phyloP scores from a whole-genome alignment of 2,113 vertebrate species.

The Seriola aureovittata region DNA sequence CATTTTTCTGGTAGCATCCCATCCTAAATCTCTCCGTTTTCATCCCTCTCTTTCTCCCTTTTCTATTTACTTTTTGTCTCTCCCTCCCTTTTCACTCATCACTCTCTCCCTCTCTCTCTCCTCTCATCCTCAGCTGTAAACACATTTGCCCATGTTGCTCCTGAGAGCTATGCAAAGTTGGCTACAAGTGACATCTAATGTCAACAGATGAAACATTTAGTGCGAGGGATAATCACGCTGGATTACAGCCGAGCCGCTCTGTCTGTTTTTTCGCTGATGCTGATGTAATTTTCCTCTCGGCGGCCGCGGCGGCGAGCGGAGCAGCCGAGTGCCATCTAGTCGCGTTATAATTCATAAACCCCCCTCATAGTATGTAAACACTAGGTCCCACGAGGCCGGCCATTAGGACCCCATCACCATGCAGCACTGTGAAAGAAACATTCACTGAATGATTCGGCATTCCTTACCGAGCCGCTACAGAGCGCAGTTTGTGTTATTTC shows the following conservation, averaged over 20 bases:
- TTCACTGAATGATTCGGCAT: constrained; percentile 3
- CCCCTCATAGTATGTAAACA: constrained; percentile 27
- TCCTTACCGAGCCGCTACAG: background rate
- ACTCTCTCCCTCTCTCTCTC: background rate
- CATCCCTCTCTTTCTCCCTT: background rate
- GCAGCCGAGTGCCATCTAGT: constrained; percentile 12
- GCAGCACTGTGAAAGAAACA: background rate
- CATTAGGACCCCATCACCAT: background rate
- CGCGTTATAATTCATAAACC: constrained; percentile 33
- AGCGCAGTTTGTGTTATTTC: constrained; percentile 4
- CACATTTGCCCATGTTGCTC: constrained; percentile 24
- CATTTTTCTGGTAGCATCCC: background rate
- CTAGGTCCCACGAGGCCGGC: background rate
- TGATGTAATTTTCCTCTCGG: constrained; percentile 24
- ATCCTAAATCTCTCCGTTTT: no score
- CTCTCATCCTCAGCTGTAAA: constrained; percentile 29
- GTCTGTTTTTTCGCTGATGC: constrained; percentile 22
- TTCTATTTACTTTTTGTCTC: background rate
- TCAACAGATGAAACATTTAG: constrained; percentile 60
- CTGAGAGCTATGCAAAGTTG: background rate
- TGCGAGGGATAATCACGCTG: constrained; percentile 16
- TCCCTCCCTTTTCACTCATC: background rate
- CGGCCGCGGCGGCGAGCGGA: background rate
- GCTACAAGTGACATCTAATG: constrained; percentile 37
- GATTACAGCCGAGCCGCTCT: constrained; percentile 23